Evolutionary conservation across 2,113 vertebrate species (phyloP).

Genomic region (Craseonycteris thonglongyai): DNA sequence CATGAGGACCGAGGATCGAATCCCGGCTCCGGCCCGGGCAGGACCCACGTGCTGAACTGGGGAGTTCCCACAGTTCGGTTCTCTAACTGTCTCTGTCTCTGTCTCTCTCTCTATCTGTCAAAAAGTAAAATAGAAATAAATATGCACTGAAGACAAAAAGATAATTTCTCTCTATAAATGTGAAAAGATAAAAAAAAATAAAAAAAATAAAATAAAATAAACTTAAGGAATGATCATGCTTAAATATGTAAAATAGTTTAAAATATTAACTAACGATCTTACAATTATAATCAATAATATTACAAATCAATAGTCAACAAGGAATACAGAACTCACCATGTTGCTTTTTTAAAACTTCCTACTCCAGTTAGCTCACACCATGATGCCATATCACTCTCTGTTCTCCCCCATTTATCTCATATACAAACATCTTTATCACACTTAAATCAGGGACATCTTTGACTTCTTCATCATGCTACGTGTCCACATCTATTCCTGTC

Average conservation of each 20-base stretch:
- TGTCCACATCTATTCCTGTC: not conserved
- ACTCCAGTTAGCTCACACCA: not conserved
- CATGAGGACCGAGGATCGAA: no score
- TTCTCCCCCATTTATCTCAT: not conserved
- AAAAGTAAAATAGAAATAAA: no score
- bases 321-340: not conserved
- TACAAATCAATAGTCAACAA: not conserved
- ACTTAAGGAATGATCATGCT: not conserved
- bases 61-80: no score
- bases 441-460: not conserved
- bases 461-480: not conserved
- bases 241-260: not conserved
- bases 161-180: no score
- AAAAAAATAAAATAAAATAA: not conserved
- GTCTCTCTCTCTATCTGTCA: no score
- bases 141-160: no score
- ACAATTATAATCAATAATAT: not conserved
- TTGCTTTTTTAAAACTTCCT: not conserved
- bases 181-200: no score
- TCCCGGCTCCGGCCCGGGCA: no score
- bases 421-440: not conserved
- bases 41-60: no score
- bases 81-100: no score
- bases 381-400: not conserved
- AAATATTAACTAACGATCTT: not conserved